A percentile compares a stretch with the other conserved stretches of the same genome.
phyloP scores from a whole-genome alignment of 2,113 vertebrate species.

The Phalacrocorax pelagicus region DNA sequence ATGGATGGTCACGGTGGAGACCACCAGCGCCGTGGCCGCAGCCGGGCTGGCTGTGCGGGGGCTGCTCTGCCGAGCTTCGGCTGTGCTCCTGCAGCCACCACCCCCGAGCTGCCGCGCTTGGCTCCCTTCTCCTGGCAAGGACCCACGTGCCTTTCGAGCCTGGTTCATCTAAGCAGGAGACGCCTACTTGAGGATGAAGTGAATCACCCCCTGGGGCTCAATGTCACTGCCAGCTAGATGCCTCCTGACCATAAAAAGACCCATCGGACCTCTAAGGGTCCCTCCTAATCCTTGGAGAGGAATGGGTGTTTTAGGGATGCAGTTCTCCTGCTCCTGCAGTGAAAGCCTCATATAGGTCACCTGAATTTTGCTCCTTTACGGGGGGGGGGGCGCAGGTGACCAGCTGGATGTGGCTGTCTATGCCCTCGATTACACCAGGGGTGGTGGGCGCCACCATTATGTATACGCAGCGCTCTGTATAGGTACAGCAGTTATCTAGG shows the following conservation, averaged over 20 bases:
- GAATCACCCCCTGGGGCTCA: too few relatives aligned
- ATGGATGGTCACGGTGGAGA: not conserved
- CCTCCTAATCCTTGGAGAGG: not conserved
- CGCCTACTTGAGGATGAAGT: not conserved
- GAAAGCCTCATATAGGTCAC: not conserved
- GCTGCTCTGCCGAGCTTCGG: not conserved
- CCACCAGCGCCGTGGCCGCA: not conserved
- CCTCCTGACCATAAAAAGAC: not conserved
- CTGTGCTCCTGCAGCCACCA: not conserved
- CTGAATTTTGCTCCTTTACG: not conserved
- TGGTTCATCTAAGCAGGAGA: not conserved
- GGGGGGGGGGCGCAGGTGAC: not conserved
- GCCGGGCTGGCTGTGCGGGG: not conserved
- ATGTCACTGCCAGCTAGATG: not conserved
- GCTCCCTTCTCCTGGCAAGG: not conserved
- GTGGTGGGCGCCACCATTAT: not conserved
- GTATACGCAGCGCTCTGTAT: accelerated
- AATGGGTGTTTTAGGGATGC: not conserved
- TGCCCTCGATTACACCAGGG: too few relatives aligned
- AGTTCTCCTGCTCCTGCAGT: not conserved
- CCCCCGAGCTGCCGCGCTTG: not conserved
- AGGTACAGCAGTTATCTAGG: not conserved
- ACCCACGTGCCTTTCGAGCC: not conserved
- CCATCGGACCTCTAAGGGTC: not conserved
- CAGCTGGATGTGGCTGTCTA: not conserved